Evolutionary conservation across 92 coral and sea anemone genomes (phyloP).

Genomic region (Zoanthus sansibaricus): DNA sequence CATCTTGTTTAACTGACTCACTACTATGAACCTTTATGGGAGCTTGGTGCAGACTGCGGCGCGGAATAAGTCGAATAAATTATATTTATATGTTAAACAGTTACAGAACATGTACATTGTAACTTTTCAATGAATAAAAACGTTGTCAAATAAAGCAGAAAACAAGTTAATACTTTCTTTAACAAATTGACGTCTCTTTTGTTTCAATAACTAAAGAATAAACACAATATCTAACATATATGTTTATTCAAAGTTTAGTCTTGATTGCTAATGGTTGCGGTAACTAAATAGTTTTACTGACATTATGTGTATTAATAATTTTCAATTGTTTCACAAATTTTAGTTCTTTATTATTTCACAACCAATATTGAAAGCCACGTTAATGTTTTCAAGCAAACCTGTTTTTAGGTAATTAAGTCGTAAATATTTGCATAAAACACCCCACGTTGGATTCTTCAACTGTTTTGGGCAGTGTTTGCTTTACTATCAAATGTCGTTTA

Average conservation of each 20-base stretch:
- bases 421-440: constrained; percentile 16
- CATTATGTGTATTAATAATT: not conserved
- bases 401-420: not conserved
- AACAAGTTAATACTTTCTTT: constrained; percentile 2
- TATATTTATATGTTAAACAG: not conserved
- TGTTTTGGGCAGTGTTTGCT: no score
- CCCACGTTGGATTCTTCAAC: not conserved
- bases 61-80: not conserved
- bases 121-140: not conserved
- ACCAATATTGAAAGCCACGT: not conserved
- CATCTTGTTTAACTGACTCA: not conserved
- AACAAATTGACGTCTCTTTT: constrained; percentile 24
- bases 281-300: not conserved
- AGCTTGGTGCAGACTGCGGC: not conserved
- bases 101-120: not conserved
- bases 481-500: no score
- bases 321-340: not conserved
- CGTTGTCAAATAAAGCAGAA: constrained; percentile 16
- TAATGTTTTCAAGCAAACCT: not conserved
- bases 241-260: not conserved
- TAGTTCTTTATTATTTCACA: not conserved
- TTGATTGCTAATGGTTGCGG: not conserved
- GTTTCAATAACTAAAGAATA: not conserved
- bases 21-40: not conserved
- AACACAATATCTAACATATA: not conserved